Base-by-base conservation (phyloP, 2,888 invertebrate species). In the Invenusta paracnida region DNA sequence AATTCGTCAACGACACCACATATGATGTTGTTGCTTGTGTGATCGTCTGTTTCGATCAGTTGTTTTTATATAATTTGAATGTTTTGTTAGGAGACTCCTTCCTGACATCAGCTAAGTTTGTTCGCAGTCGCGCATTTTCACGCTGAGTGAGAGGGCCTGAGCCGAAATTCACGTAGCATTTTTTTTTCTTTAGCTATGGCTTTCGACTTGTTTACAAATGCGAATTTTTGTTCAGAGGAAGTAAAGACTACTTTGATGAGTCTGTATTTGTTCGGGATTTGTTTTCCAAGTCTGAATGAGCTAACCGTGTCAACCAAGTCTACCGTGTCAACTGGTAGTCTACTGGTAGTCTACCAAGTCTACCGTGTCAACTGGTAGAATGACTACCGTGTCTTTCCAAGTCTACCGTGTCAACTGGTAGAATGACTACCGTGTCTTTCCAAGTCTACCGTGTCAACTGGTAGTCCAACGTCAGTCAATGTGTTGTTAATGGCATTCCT, bases 201-300 rank as follows among this genome's bases (percentile, higher is more conserved):
- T 48, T 48, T 48, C 11, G 48, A 48, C 48, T 48, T 48, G 48
- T 17, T 48, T n/a, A 48, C 17, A 11, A 48, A 48, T 5, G 48
- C 48, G 5, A 48, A 48, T 48, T 48, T 48, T 48, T 48, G 48
- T 48, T 48, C 48, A 48, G 48, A 48, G 11, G 48, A 48, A 48
- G 48, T 48, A 48, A 79, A 79, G 29, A 79, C 79, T 23, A 79
- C 79, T 79, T 28, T 79, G 79, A 79, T 79, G 23, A 23, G 79
- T 79, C n/a, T 79, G 23, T 79, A n/a, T 79, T n/a, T n/a, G n/a
- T n/a, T n/a, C n/a, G n/a, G n/a, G n/a, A n/a, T n/a, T n/a, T n/a
- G n/a, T n/a, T n/a, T n/a, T n/a, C n/a, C n/a, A n/a, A n/a, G n/a
- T n/a, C n/a, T n/a, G n/a, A n/a, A n/a, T n/a, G n/a, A n/a, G n/a